Base-by-base conservation (phyloP, 2,113 vertebrate genomes). In the Nothoprocta perdicaria region DNA sequence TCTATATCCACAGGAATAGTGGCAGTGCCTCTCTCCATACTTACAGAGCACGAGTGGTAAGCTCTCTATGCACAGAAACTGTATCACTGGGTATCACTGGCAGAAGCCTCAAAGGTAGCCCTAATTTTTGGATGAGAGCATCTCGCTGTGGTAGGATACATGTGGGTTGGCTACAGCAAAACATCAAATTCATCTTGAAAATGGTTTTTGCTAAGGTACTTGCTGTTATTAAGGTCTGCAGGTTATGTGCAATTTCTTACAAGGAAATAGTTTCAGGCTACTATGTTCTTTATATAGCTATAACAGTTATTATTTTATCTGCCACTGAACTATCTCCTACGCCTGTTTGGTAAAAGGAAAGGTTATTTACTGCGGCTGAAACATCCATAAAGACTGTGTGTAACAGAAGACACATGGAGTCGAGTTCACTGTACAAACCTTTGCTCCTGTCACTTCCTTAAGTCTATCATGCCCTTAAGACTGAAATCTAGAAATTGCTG, bases 321-420 rank as follows among this genome's bases (percentile, higher is more conserved):
- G 74, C 38, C 80, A 55, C 57, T 52, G 45, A 88, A 79, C 50
- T 78, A 87, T 18, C 33, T 69, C 45, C 58, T 82, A 83, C 29
- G 67, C 80, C 53, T 92, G 65, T 87, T 83, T 61, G 65, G 66
- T 62, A 50, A 76, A 86, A 91, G 27, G 61, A 58, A 63, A 81
- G 66, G 35, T 89, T 89, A 87, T 91, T 88, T 93, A 80, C 68
- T 78, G 82, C 84, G 93, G 91, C 76, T 80, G 86, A 61, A 55
- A 85, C 40, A 87, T 72, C 65, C 33, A 48, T 62, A 71, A 69
- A 92, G 76, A n/a, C 52, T 77, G 33, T 63, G 50, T 27, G 57
- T 71, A 90, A 93, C 5, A 60, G 53, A 86, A 84, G 48, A 67
- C 31, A 66, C 17, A 74, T 1, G 1, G 9, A 82, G 33, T 35